Conservation (phyloP, 1,140 invertebrate genomes). For the Zaprionus vittiger region DNA sequence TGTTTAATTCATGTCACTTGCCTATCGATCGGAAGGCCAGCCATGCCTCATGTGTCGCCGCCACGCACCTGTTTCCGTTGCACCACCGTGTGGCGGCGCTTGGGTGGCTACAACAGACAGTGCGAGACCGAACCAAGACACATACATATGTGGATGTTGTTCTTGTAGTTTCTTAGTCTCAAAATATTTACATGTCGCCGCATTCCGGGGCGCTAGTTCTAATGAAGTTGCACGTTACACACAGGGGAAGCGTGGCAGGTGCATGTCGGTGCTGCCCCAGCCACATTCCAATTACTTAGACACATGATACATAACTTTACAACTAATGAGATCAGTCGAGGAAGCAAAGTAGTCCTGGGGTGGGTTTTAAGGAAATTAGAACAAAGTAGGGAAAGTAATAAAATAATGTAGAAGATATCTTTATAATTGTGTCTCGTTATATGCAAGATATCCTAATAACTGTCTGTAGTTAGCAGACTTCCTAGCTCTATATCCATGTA, state of each 20-base stretch:
- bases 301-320: conserved; percentile 48
- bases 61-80: conserved; percentile 76
- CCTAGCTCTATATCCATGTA: not conserved
- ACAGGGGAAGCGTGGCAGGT: conserved; percentile 64
- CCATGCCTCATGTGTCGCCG: conserved; percentile 16
- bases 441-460: not conserved
- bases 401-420: not conserved
- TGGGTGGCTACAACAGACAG: conserved; percentile 17
- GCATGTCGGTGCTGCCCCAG: conserved; percentile 32
- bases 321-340: conserved; percentile 46
- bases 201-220: conserved; percentile 58
- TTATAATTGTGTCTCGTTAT: not conserved
- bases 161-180: conserved; percentile 25
- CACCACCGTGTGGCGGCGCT: conserved; percentile 49
- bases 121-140: conserved; percentile 2
- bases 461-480: not conserved
- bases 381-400: not conserved
- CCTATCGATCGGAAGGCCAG: conserved; percentile 31
- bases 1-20: conserved; percentile 61
- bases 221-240: conserved; percentile 61
- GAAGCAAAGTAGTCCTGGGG: conserved; percentile 2
- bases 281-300: conserved; percentile 46
- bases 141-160: conserved; percentile 23
- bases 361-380: conserved; percentile 13
- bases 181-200: conserved; percentile 65